phyloP scores from a whole-genome alignment of 1,140 invertebrate species.

The Heliconius nattereri region DNA sequence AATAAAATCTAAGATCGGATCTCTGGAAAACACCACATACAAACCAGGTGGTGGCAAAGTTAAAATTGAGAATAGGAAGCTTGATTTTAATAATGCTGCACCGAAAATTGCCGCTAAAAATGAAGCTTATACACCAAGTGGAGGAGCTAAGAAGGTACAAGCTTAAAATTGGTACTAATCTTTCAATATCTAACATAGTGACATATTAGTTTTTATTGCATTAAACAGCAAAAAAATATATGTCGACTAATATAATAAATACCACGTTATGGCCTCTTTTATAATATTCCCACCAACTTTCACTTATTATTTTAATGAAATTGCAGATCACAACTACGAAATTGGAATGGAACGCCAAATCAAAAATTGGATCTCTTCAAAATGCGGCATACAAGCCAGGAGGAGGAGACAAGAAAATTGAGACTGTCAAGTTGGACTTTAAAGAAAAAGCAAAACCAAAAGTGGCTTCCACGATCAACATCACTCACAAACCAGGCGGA shows the following conservation, averaged over 20 bases:
- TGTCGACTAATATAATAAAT: background rate
- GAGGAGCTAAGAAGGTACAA: slow-evolving; percentile 95
- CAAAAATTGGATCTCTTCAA: slow-evolving; percentile 96
- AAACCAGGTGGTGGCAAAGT: slow-evolving; percentile 95
- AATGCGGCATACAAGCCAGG: slow-evolving; percentile 96
- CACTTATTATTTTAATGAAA: background rate
- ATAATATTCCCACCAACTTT: background rate
- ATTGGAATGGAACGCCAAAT: slow-evolving; percentile 95
- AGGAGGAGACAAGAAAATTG: slow-evolving; percentile 96
- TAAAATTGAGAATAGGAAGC: slow-evolving; percentile 93
- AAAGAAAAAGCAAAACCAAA: slow-evolving; percentile 95
- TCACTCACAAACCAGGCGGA: slow-evolving; percentile 93
- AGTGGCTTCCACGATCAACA: slow-evolving; percentile 95
- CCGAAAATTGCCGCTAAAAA: slow-evolving; percentile 95
- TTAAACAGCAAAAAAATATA: background rate
- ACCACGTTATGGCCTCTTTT: background rate
- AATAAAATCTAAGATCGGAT: slow-evolving; percentile 96
- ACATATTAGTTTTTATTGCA: background rate
- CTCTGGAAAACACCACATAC: slow-evolving; percentile 94
- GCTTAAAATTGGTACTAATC: background rate
- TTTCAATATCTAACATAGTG: background rate
- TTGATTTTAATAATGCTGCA: slow-evolving; percentile 90
- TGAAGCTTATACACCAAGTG: slow-evolving; percentile 92
- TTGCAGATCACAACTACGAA: slow-evolving; percentile 91
- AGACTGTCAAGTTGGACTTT: slow-evolving; percentile 93